phyloP scores from a whole-genome alignment of 2,888 invertebrate species.

The Ophion costatus region DNA sequence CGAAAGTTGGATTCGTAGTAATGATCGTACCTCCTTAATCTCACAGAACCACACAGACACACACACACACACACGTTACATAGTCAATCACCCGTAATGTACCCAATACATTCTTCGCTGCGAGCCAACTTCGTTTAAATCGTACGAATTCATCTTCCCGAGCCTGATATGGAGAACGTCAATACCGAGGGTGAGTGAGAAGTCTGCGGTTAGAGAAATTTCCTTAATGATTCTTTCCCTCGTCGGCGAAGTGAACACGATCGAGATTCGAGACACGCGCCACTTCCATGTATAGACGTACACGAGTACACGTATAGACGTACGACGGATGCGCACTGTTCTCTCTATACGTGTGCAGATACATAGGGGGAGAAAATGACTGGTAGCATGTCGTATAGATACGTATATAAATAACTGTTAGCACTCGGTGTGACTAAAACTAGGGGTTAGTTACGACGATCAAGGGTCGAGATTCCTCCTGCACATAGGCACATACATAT shows the following conservation, averaged over 20 bases:
- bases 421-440: slow-evolving; percentile 76
- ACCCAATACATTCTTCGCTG: background rate
- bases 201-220: slow-evolving; percentile 62
- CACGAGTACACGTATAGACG: background rate
- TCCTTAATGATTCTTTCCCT: slow-evolving; percentile 61
- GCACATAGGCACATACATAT: background rate
- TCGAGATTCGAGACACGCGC: slow-evolving; percentile 64
- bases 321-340: slow-evolving; percentile 7
- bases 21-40: no score
- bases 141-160: slow-evolving; percentile 7
- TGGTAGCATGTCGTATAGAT: slow-evolving; percentile 50
- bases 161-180: background rate
- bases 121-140: slow-evolving; percentile 6
- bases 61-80: background rate
- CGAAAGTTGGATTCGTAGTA: no score
- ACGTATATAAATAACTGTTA: slow-evolving; percentile 77
- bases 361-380: slow-evolving; percentile 24
- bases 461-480: slow-evolving; percentile 63
- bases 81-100: background rate
- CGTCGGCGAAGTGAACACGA: slow-evolving; percentile 57
- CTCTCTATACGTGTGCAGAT: slow-evolving; percentile 10
- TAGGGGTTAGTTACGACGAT: slow-evolving; percentile 71
- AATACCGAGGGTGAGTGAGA: slow-evolving; percentile 41
- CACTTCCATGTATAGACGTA: slow-evolving; percentile 19
- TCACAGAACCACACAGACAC: background rate